These are phyloP conservation scores for Pyrgus malvae DNA, from an alignment of 2,888 invertebrate species.

Conservation along the genomic window DNA sequence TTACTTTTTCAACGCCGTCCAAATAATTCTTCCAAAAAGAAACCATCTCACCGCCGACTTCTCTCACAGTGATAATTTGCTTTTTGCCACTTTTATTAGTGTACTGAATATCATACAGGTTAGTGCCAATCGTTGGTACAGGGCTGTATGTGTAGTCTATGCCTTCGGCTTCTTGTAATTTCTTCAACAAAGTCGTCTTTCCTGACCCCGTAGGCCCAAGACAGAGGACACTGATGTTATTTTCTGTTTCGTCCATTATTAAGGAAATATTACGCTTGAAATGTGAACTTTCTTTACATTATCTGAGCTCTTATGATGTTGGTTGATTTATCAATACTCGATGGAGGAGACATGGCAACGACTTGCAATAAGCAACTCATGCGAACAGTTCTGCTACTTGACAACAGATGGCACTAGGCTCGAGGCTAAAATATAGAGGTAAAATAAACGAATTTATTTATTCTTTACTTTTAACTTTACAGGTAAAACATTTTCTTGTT, in stretches of 20 bases:
- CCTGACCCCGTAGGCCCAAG: conserved; percentile 91
- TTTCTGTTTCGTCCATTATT: conserved; percentile 67
- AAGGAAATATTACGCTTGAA: not conserved
- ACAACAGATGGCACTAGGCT: conserved; percentile 50
- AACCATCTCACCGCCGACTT: conserved; percentile 91
- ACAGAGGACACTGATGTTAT: conserved; percentile 81
- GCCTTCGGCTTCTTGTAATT: conserved; percentile 85
- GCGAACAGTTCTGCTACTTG: conserved; percentile 47
- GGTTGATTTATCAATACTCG: conserved; percentile 47
- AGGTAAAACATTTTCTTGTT: too few species aligned
- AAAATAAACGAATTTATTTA: not conserved
- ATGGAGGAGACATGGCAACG: conserved; percentile 31
- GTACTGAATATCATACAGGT: conserved; percentile 85
- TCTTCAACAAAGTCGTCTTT: conserved; percentile 89
- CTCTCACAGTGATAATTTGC: conserved; percentile 83
- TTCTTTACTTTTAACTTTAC: not conserved
- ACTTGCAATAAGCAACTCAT: not conserved
- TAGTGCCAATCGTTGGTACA: conserved; percentile 90
- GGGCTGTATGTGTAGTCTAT: conserved; percentile 90
- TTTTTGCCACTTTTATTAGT: conserved; percentile 74
- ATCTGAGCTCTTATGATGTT: not conserved
- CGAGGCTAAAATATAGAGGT: too few species aligned
- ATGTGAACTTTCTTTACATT: not conserved
- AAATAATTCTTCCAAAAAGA: conserved; percentile 91
- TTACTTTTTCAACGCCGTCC: conserved; percentile 81